Evolutionary conservation across 1,140 invertebrate genomes (phyloP), one percentile per base, ranked within the genome.

Genomic region (Arctopsyche grandis): DNA sequence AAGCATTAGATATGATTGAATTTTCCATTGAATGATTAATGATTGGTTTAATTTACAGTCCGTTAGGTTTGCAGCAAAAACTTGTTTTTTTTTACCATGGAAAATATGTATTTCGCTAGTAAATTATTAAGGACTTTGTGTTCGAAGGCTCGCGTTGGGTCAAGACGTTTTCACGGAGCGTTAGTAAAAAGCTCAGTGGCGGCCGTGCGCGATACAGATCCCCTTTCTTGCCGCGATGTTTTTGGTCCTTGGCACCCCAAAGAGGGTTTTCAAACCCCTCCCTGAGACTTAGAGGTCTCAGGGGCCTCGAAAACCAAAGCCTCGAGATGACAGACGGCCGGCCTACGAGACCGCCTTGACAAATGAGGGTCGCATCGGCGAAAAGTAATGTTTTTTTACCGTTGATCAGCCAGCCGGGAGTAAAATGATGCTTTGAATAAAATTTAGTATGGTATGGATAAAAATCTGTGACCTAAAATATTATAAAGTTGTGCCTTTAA

Each of bases 301-400:
- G 29, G 26, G 14, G 22, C 26, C 46, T 16, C 29, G 48, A 38
- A 29, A 46, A 24, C 73, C 26, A 24, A 71, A 71, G 48, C 73
- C 56, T 38, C 73, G 56, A 75, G 48, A 75, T 60, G 73, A 75
- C 73, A 48, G 19, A 46, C 69, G 38, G 44, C 16, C 38, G 24
- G 21, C 22, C 71, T 10, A 14, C 19, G 22, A 29, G 71, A 52
- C 22, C 46, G 44, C 46, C 52, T 9, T 75, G 73, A 75, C 73
- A 75, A 75, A 75, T 75, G 48, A 75, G 46, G 46, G 73, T 75
- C 48, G 29, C 21, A 9, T 38, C 29, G 48, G 19, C 21, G 14
- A 46, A 71, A 60, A 60, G 46, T 58, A 75, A 60, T 75, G 19
- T 58, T 58, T 75, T 29, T 46, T 71, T 19, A 7, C 24, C 5